These are phyloP conservation scores for Clarias platycephalus DNA, from an alignment of 2,797 vertebrate species.

Conservation along the genomic window DNA sequence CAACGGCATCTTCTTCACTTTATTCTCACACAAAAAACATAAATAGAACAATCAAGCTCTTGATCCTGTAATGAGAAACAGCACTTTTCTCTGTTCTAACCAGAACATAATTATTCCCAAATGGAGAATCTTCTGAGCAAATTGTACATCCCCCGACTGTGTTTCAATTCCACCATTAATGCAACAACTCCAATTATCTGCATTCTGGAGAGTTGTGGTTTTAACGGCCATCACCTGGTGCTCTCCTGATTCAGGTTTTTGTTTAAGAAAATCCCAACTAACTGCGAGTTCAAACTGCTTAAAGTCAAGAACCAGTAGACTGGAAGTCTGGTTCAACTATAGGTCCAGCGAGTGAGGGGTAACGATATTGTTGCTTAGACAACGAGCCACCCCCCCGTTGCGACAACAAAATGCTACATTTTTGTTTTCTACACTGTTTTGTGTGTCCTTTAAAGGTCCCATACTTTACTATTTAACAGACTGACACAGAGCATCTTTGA, in stretches of 20 bases:
- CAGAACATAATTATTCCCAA: constrained; percentile 27
- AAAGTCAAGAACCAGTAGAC: not conserved
- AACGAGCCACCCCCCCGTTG: not conserved
- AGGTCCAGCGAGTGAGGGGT: not conserved
- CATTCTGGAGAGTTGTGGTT: not conserved
- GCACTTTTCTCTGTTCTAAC: constrained; percentile 1
- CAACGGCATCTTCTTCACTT: not conserved
- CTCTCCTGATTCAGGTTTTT: not conserved
- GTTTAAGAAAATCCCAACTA: not conserved
- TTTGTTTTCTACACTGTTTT: not conserved
- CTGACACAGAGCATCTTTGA: too few relatives aligned
- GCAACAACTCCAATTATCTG: not conserved
- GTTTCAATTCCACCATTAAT: not conserved
- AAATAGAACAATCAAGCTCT: constrained; percentile 20
- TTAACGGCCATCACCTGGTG: not conserved
- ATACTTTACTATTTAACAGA: too few relatives aligned
- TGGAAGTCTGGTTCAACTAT: not conserved
- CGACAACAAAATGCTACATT: not conserved
- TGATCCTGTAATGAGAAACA: constrained; percentile 18
- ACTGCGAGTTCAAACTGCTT: not conserved
- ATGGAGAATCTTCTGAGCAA: constrained; percentile 17
- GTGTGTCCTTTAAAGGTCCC: too few relatives aligned
- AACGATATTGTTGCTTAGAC: not conserved
- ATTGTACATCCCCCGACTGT: not conserved
- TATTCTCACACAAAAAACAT: not conserved